Evolutionary conservation across 1,140 invertebrate genomes (phyloP), one percentile per base, ranked within the genome.

Genomic region (Drosophila sp.): DNA sequence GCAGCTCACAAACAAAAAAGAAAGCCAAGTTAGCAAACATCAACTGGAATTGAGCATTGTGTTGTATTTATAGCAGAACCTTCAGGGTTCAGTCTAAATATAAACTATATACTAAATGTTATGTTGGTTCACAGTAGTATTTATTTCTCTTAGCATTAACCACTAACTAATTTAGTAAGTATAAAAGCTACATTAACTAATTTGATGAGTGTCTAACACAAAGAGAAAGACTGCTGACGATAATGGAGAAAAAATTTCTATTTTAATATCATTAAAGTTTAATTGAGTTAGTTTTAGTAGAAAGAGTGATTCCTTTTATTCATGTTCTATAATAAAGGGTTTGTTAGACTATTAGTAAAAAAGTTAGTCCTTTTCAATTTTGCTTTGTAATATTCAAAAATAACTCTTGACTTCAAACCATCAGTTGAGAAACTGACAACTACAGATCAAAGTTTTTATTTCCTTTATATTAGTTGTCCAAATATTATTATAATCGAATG

Each of bases 31-130:
- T 32, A 38, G 21, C 50, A 36, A 53, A 5, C 27, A 16, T 7
- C 54, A 16, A 18, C 40, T 29, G 21, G 5, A 27, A 58, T 41
- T 14, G 40, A 58, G 43, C 45, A 48, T 61, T 61, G 32, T 48
- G 11, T 21, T 7, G 3, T 61, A 61, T 61, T 38, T 48, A 48
- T 48, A 61, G 45, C 29, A 36, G 4, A 18, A 18, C 9, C 32
- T 18, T 18, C 4, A 36, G n/a, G 14, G 7, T 18, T 18, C 29
- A 32, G 14, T 29, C 46, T 53, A 51, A 51, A 51, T 51, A 53
- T 53, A 18, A 34, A 27, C 36, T 16, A 34, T 53, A 34, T 51
- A 27, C 34, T 34, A n/a, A 53, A 53, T 53, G 11, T 21, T 34
- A 11, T 34, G n/a, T 34, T 53, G 32, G 14, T 53, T 3, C n/a